Evolutionary conservation across 2,888 invertebrate genomes (phyloP).

Genomic region (Oscheius sp.): DNA sequence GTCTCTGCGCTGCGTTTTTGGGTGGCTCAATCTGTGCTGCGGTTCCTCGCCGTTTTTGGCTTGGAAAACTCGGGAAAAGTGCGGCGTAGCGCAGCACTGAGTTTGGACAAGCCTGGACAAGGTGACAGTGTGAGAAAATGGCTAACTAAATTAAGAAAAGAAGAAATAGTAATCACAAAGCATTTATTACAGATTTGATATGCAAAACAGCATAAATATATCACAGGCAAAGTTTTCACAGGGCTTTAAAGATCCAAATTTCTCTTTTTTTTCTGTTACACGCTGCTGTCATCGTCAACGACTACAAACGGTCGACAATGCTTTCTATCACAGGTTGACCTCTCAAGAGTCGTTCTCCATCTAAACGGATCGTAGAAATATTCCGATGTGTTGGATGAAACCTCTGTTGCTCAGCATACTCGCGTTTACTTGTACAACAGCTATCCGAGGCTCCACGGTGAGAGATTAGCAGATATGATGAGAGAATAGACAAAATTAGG

Average conservation of each 20-base stretch:
- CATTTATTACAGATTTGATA: not conserved
- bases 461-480: conserved; percentile 57
- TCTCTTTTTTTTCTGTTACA: conserved; percentile 26
- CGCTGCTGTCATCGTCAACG: conserved; percentile 54
- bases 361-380: not conserved
- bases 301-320: conserved; percentile 52
- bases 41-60: too few species aligned
- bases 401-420: conserved; percentile 40
- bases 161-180: too few species aligned
- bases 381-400: not conserved
- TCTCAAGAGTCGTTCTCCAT: conserved; percentile 10
- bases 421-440: conserved; percentile 48
- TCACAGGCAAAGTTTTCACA: conserved; percentile 24
- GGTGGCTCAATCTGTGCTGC: too few species aligned
- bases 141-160: too few species aligned
- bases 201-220: conserved; percentile 17
- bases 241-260: not conserved
- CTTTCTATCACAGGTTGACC: conserved; percentile 22
- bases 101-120: too few species aligned
- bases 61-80: too few species aligned
- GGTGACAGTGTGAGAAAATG: too few species aligned
- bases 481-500: conserved; percentile 53
- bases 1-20: too few species aligned
- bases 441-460: conserved; percentile 46
- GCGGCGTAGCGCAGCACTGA: too few species aligned